A percentile compares a stretch with the other conserved stretches of the same genome.
phyloP scores from a whole-genome alignment of 1,140 invertebrate genomes.

The Lucilia cuprina region DNA sequence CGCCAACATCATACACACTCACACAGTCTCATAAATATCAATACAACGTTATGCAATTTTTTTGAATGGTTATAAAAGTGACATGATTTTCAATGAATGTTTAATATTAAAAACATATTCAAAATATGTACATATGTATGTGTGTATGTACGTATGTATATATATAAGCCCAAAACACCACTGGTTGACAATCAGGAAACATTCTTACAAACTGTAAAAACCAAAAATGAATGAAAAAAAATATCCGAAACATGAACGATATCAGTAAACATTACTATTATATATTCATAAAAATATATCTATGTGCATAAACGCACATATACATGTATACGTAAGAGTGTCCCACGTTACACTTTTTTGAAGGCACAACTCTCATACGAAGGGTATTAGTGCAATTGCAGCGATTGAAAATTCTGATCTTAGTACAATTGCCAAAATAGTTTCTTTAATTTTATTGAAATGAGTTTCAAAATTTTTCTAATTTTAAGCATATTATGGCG shows the following conservation, averaged over 20 bases:
- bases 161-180: neutral
- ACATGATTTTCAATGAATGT: conserved; percentile 14
- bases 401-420: no score
- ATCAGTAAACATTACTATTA: neutral
- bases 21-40: neutral
- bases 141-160: neutral
- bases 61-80: neutral
- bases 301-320: neutral
- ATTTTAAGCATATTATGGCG: no score
- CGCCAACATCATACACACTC: neutral
- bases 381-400: no score
- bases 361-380: no score
- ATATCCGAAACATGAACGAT: neutral
- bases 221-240: neutral
- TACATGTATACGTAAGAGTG: neutral
- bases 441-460: no score
- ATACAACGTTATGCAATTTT: neutral
- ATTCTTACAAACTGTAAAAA: neutral
- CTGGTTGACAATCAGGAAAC: neutral
- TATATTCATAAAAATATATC: neutral
- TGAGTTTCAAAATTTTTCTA: no score
- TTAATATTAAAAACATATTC: neutral
- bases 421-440: no score
- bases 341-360: no score
- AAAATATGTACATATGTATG: neutral